A percentile compares a stretch with the other conserved stretches of the same genome.
phyloP scores from a whole-genome alignment of 2,113 vertebrate genomes.

The Rousettus leschenaultii region DNA sequence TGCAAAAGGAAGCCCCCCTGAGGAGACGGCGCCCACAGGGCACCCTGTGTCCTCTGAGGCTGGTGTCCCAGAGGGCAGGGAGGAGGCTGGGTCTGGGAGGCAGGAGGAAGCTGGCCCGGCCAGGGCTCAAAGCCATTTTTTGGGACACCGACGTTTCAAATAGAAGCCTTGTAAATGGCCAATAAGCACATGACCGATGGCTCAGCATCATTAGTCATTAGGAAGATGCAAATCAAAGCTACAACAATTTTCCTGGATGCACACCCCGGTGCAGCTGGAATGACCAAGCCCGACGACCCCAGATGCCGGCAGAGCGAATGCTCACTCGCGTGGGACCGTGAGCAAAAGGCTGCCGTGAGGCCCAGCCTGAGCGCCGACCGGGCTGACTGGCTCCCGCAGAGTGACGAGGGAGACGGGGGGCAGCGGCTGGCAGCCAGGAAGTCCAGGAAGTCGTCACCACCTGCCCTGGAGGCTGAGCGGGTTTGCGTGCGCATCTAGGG shows the following conservation, averaged over 20 bases:
- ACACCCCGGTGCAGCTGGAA: accelerated
- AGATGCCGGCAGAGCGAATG: accelerated
- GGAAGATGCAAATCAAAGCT: background rate
- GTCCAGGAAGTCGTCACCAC: accelerated
- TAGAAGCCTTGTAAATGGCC: background rate
- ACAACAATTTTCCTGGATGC: accelerated
- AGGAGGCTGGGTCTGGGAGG: background rate
- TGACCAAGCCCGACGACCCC: accelerated
- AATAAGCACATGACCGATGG: accelerated
- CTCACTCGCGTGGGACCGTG: background rate
- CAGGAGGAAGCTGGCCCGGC: background rate
- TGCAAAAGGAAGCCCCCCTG: accelerated
- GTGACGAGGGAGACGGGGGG: accelerated
- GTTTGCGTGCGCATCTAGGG: too few species aligned
- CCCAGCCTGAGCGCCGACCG: too few species aligned
- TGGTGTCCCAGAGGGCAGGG: background rate
- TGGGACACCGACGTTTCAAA: background rate
- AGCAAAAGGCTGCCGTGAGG: background rate
- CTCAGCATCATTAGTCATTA: background rate
- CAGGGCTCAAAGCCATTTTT: background rate
- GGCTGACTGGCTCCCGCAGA: accelerated
- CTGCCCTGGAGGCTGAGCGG: background rate
- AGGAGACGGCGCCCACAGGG: accelerated
- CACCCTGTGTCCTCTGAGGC: accelerated
- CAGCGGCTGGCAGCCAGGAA: accelerated